Percentiles rank a stretch among this genome's conserved stretches.
Evolutionary conservation across 1,140 invertebrate species (phyloP).

Genomic region (Drosophila pseudoobscura): DNA sequence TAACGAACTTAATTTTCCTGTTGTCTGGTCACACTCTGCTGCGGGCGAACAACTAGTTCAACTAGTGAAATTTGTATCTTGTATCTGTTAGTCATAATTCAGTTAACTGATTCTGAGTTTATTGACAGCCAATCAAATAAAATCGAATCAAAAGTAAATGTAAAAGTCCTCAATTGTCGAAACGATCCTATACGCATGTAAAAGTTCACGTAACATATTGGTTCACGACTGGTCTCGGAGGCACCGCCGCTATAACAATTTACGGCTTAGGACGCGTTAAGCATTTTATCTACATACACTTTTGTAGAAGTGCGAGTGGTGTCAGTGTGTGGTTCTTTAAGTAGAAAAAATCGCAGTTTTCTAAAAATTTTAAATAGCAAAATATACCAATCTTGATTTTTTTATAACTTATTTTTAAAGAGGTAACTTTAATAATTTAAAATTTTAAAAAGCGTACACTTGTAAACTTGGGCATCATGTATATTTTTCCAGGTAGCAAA

Average conservation of each 20-base stretch:
- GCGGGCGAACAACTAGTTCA: no score
- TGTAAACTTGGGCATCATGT: conserved; percentile 20
- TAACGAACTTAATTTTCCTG: no score
- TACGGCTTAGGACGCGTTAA: conserved; percentile 39
- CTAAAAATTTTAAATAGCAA: conserved; percentile 65
- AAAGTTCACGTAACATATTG: conserved; percentile 11
- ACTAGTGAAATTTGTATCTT: no score
- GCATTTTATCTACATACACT: conserved; percentile 37
- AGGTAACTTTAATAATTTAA: conserved; percentile 8
- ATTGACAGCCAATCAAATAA: no score
- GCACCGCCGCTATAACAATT: conserved; percentile 46
- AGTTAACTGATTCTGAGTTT: no score
- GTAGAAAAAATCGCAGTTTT: conserved; percentile 62
- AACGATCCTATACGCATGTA: not conserved
- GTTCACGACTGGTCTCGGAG: not conserved
- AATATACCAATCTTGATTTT: conserved; percentile 63
- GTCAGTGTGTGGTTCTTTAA: conserved; percentile 68
- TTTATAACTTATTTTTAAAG: conserved; percentile 72
- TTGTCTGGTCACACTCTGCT: no score
- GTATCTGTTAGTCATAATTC: no score
- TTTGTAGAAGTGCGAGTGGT: conserved; percentile 54
- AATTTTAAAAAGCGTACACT: not conserved
- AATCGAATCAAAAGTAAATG: no score
- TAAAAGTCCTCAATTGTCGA: not conserved
- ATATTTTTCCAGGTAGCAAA: conserved; percentile 62